Conservation (phyloP, 2,797 vertebrate species). For the Enteromius treurensis region DNA sequence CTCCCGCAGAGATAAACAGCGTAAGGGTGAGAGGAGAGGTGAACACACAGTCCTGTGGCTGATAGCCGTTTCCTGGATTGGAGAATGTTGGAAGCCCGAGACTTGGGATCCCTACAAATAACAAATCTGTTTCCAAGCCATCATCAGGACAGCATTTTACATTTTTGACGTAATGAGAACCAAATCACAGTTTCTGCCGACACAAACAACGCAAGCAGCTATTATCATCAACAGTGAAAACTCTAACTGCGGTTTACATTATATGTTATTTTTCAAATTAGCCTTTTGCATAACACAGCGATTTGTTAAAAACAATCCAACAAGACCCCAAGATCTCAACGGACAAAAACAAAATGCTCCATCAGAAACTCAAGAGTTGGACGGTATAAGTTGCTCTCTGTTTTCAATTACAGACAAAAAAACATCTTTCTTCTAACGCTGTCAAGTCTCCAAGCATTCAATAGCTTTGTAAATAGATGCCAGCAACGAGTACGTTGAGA, state of each 20-base stretch:
- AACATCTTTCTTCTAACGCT: constrained; percentile 12
- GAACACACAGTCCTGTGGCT: constrained; percentile 2
- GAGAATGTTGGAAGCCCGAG: constrained; percentile 1
- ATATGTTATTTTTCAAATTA: not conserved
- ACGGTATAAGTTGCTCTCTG: constrained; percentile 59
- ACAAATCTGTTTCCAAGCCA: constrained; percentile 17
- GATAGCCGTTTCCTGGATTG: constrained; percentile 13
- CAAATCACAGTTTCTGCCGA: constrained; percentile 25
- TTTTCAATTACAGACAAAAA: constrained; percentile 74
- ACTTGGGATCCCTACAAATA: constrained; percentile 29
- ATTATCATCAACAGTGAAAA: constrained; percentile 8
- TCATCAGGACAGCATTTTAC: constrained; percentile 25
- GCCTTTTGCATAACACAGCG: not conserved
- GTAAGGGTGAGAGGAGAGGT: constrained; percentile 35
- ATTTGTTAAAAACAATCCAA: not conserved
- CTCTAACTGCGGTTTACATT: not conserved
- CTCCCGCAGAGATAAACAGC: constrained; percentile 33
- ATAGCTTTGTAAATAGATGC: constrained; percentile 66
- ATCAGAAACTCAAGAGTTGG: constrained; percentile 32
- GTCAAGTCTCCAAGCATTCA: constrained; percentile 57
- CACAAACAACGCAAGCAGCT: constrained; percentile 6
- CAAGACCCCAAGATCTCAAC: not conserved
- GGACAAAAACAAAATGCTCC: constrained; percentile 45
- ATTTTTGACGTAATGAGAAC: constrained; percentile 30
- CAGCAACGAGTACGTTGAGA: constrained; percentile 36